Percentiles rank a stretch among this genome's conserved stretches.
These are phyloP conservation scores for Gari tellinella DNA, from an alignment of 2,888 invertebrate species.

Conservation along the genomic window DNA sequence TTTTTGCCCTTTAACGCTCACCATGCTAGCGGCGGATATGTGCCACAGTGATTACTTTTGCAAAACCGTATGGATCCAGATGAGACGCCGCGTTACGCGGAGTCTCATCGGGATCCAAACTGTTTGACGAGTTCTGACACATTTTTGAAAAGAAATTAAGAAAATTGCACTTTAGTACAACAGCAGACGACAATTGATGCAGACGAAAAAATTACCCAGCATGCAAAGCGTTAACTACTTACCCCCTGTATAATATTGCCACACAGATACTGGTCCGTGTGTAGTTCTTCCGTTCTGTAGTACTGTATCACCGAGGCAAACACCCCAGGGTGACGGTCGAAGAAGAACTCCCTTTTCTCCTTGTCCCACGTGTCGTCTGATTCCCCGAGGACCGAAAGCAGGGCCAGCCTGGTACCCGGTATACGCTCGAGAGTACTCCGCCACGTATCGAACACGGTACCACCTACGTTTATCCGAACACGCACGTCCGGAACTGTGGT, in stretches of 20 bases:
- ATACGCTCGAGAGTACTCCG: slow-evolving; percentile 70
- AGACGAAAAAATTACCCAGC: too few species aligned
- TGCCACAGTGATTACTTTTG: too few species aligned
- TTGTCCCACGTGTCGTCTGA: slow-evolving; percentile 80
- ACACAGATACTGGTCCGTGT: slow-evolving; percentile 81
- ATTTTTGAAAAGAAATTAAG: too few species aligned
- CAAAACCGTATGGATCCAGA: too few species aligned
- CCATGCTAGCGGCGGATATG: too few species aligned
- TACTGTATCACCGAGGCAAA: slow-evolving; percentile 81
- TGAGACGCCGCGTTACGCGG: too few species aligned
- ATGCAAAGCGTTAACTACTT: too few species aligned
- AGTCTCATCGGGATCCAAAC: too few species aligned
- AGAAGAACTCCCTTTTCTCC: slow-evolving; percentile 79
- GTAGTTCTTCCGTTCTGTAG: slow-evolving; percentile 81
- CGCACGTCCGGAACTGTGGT: slow-evolving; percentile 58
- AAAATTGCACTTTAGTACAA: too few species aligned
- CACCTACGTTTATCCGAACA: slow-evolving; percentile 80
- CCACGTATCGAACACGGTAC: slow-evolving; percentile 78
- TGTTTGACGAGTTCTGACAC: too few species aligned
- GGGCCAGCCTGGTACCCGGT: slow-evolving; percentile 77
- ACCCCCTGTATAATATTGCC: slow-evolving; percentile 83
- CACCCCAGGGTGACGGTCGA: slow-evolving; percentile 81
- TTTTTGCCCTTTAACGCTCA: too few species aligned
- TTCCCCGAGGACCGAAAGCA: slow-evolving; percentile 75
- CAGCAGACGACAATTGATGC: too few species aligned